Percentiles rank a stretch among this genome's conserved stretches.
These are phyloP conservation scores for Equus przewalskii DNA, from an alignment of 2,113 vertebrate species.

Conservation along the genomic window DNA sequence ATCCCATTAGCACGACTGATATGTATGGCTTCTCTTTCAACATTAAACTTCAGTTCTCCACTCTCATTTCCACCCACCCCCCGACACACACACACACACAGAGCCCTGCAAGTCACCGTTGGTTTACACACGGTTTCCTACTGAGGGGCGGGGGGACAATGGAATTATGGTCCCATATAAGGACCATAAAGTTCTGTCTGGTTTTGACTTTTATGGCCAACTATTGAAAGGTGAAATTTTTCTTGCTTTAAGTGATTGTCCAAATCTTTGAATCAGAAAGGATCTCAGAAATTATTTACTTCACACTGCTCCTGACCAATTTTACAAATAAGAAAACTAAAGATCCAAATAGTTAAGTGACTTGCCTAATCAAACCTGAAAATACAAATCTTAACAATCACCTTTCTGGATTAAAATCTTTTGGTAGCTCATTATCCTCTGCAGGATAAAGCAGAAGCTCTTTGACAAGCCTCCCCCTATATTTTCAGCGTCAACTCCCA, in stretches of 20 bases:
- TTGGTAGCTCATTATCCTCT: background rate
- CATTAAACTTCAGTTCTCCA: background rate
- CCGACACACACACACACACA: background rate
- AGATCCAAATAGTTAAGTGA: background rate
- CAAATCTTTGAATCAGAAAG: background rate
- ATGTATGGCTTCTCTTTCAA: background rate
- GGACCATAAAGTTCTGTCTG: background rate
- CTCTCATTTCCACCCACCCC: accelerated
- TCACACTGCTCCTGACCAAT: background rate
- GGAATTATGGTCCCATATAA: background rate
- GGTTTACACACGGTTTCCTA: background rate
- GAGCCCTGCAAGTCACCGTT: background rate
- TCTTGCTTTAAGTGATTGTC: constrained; percentile 37
- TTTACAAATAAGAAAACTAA: background rate
- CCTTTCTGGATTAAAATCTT: background rate
- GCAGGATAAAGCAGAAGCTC: background rate
- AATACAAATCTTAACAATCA: background rate
- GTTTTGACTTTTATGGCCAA: background rate
- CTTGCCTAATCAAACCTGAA: background rate
- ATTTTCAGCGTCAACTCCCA: background rate
- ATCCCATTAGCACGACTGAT: background rate
- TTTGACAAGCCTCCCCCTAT: background rate
- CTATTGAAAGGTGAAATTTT: background rate
- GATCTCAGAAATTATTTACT: background rate
- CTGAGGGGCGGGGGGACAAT: background rate